A percentile compares a stretch with the other conserved stretches of the same genome.
Evolutionary conservation across 2,888 invertebrate species (phyloP).

Genomic region (Agrilus cyanescens): DNA sequence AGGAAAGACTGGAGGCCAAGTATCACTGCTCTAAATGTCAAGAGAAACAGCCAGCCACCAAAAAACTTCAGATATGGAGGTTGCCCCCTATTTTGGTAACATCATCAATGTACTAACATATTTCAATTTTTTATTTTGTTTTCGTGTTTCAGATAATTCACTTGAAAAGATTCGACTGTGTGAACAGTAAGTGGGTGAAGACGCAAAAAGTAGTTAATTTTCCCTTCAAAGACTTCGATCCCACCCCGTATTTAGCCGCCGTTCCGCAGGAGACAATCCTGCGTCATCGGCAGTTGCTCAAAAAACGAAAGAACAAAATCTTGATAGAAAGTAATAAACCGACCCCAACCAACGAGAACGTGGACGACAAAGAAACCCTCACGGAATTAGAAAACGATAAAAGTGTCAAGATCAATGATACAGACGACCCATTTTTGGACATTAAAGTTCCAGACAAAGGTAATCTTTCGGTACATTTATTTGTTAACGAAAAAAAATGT

Average conservation of each 20-base stretch:
- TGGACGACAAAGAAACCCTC: not conserved
- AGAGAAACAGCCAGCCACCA: constrained; percentile 72
- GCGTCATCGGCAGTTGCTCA: constrained; percentile 46
- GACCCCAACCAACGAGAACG: constrained; percentile 1
- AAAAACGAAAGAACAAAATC: constrained; percentile 28
- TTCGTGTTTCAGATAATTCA: constrained; percentile 63
- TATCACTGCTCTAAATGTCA: constrained; percentile 80
- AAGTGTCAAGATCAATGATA: not conserved
- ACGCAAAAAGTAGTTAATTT: constrained; percentile 89
- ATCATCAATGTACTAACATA: constrained; percentile 7
- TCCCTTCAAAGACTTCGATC: constrained; percentile 76
- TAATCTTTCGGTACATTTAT: too few species aligned
- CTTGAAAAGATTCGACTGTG: constrained; percentile 82
- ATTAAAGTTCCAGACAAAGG: not conserved
- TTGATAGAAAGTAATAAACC: not conserved
- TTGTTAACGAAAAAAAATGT: too few species aligned
- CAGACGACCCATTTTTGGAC: constrained; percentile 3
- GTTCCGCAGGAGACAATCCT: constrained; percentile 67
- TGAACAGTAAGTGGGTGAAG: constrained; percentile 87
- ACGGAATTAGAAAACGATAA: constrained; percentile 4
- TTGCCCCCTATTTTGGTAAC: constrained; percentile 76
- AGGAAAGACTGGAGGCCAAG: constrained; percentile 74
- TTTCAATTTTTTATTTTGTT: not conserved
- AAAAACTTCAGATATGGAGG: constrained; percentile 86
- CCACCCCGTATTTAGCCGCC: constrained; percentile 73